Evolutionary conservation across 2,888 invertebrate genomes (phyloP), one percentile per base, ranked within the genome.

Genomic region (Euproctis similis): DNA sequence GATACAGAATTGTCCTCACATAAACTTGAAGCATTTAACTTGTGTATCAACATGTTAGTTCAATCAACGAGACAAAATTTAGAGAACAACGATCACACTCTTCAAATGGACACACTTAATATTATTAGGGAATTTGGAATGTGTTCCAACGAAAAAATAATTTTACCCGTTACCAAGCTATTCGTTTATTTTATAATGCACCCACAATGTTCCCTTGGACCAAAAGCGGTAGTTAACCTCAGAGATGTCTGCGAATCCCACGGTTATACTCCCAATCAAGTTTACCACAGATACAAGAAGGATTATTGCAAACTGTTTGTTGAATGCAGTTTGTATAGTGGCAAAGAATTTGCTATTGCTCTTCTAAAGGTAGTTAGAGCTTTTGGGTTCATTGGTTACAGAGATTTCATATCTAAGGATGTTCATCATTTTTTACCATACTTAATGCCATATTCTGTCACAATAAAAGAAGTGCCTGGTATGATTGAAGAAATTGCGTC

Each of bases 391-490:
- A 85, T 87, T 11, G 89, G 89, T 18, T 88, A 89, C 5, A 87
- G 89, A 53, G 90, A 92, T 55, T 90, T 92, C 30, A 78, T 92
- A 31, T 85, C 86, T 0, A 90, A 90, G 59, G 91, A 93, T 50
- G 87, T 89, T 19, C 88, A 90, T 28, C 85, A 91, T 44, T 84
- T 92, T 11, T 68, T 93, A 5, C 90, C 92, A 1, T 82, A 87
- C 69, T 77, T 91, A 50, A 73, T 88, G 56, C 77, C 90, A 19
- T 68, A 89, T 59, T 71, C 88, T 1, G 86, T 86, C 13, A 87
- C 69, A 40, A 81, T 78, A 52, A 87, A 85, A 2, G 80, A 85
- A 51, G 85, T 88, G 1, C 85, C 86, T 19, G 81, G 82, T 1
- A 87, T 93, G 41, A 86, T 93, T 24, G 85, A 87, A 38, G 90